Conservation (phyloP, 2,888 invertebrate species). For the Alloplasta piceator region DNA sequence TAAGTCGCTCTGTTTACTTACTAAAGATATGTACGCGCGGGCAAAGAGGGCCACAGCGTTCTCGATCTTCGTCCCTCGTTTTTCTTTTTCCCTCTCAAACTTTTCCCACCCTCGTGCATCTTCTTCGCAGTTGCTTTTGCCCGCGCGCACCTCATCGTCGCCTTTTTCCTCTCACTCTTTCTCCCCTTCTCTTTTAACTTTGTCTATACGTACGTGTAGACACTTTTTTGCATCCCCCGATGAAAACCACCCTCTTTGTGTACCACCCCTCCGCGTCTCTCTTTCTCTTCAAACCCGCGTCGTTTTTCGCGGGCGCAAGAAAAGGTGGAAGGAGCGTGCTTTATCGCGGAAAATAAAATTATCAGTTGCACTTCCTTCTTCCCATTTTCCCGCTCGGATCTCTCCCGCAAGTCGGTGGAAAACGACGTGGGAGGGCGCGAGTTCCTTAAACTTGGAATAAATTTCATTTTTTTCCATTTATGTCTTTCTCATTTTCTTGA, state of each 20-base stretch:
- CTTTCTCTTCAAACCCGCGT: neutral
- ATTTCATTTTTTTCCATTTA: no score
- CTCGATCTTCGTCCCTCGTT: constrained; percentile 26
- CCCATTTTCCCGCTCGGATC: constrained; percentile 16
- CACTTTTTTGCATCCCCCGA: constrained; percentile 28
- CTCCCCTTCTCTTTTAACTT: neutral
- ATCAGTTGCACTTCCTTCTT: constrained; percentile 76
- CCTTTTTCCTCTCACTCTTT: constrained; percentile 20
- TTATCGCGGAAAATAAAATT: constrained; percentile 81
- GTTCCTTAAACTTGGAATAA: no score
- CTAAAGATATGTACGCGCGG: constrained; percentile 78
- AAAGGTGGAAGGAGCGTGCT: constrained; percentile 55
- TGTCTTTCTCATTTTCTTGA: neutral
- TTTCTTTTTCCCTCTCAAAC: constrained; percentile 17
- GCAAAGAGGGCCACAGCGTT: neutral
- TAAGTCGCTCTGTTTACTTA: constrained; percentile 82
- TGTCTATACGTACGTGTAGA: constrained; percentile 18
- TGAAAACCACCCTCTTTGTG: constrained; percentile 1
- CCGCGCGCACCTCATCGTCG: constrained; percentile 41
- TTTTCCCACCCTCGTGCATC: constrained; percentile 30
- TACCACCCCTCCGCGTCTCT: constrained; percentile 9
- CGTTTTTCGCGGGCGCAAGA: constrained; percentile 16
- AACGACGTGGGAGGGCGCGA: no score
- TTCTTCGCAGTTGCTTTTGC: constrained; percentile 27
- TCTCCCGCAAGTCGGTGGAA: neutral